These are phyloP conservation scores for Rallus limicola DNA, from an alignment of 2,113 vertebrate genomes.

Conservation along the genomic window DNA sequence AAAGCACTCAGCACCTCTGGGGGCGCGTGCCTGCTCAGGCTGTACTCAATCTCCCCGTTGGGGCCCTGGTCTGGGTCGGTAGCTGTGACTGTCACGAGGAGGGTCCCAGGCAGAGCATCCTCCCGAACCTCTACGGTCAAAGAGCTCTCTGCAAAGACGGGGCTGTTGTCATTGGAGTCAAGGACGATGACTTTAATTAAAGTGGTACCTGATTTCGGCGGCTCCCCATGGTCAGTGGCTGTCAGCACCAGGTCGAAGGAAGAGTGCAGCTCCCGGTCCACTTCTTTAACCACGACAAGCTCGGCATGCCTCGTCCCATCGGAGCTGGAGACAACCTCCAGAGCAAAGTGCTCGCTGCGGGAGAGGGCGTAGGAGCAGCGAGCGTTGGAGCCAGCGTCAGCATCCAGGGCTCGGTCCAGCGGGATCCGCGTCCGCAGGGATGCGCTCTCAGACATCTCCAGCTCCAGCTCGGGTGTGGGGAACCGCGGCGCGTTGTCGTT, in stretches of 20 bases:
- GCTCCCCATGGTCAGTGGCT: conserved; percentile 87
- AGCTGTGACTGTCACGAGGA: conserved; percentile 85
- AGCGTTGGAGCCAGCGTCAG: conserved; percentile 82
- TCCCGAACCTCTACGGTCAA: conserved; percentile 82
- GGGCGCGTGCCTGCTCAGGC: conserved; percentile 83
- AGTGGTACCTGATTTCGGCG: conserved; percentile 85
- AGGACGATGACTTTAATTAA: conserved; percentile 85
- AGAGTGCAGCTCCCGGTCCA: conserved; percentile 87
- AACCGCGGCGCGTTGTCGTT: conserved; percentile 91
- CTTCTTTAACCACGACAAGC: conserved; percentile 86
- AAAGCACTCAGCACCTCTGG: conserved; percentile 83
- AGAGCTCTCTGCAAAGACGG: conserved; percentile 83
- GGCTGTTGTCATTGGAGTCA: conserved; percentile 95
- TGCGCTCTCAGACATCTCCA: conserved; percentile 91
- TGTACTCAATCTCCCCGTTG: conserved; percentile 91
- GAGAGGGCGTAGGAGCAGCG: conserved; percentile 85
- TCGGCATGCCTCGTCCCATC: conserved; percentile 84
- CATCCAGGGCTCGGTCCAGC: conserved; percentile 87
- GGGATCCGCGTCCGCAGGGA: conserved; percentile 84
- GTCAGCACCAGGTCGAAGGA: conserved; percentile 82
- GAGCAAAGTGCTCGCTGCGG: conserved; percentile 84
- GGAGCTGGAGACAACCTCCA: conserved; percentile 80
- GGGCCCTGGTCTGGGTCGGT: conserved; percentile 90
- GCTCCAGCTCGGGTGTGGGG: conserved; percentile 80
- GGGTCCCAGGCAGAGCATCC: conserved; percentile 82